Base-by-base conservation (phyloP, 1,140 invertebrate genomes). In the Belonocnema kinseyi region DNA sequence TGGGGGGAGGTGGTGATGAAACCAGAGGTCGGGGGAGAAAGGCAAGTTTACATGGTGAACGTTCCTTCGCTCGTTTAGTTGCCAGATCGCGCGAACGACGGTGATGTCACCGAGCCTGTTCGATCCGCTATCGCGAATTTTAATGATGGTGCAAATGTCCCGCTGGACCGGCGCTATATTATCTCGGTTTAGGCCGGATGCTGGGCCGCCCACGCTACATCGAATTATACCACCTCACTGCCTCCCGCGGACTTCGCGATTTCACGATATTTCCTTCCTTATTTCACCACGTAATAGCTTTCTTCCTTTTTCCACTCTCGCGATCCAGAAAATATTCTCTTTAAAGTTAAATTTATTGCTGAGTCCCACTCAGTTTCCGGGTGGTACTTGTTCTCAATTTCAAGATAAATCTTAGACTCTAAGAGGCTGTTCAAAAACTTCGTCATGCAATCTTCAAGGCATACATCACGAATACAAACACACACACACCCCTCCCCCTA, bases 81-180 rank as follows among this genome's bases (percentile, higher is more conserved):
- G 84, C 88, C 76, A 80, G 80, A 86, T 87, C 85, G 87, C 86
- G 88, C 85, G 89, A 89, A 88, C 86, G 87, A 87, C 88, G 89
- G 87, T 90, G 88, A 90, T 91, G 90, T 90, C 89, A 89, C 85
- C 84, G 85, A 85, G 85, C 87, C 89, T 91, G 90, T 91, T 91
- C 89, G 90, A 91, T 91, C 87, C 86, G 87, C 89, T 91, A 91
- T 91, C 90, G 90, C 90, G 90, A 91, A 91, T 91, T 91, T 91
- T 91, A 91, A 91, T 91, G 90, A 91, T 87, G 90, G 87, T 91
- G 90, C 90, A 91, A 91, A 91, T 91, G 90, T 91, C 89, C 85
- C 85, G 83, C 76, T 84, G 85, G 86, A 89, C 88, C 85, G 87
- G 87, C 89, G 86, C 87, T 91, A 89, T 91, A 91, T 91, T 91